These are phyloP conservation scores for Troilus luridus DNA, from an alignment of 2,888 invertebrate genomes.

Conservation along the genomic window DNA sequence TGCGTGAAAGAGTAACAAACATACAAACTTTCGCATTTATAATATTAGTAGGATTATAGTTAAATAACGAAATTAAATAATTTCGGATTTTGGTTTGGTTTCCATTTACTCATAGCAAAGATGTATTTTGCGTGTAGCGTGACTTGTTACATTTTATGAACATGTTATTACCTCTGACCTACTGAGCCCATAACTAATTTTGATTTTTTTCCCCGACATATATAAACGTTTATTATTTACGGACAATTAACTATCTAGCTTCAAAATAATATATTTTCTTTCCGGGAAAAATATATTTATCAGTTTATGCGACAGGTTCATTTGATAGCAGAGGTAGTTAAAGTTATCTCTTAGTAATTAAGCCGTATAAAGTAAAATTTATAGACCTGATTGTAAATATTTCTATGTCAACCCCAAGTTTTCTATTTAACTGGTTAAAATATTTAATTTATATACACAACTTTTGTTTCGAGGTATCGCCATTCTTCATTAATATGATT, in stretches of 20 bases:
- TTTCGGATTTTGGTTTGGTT: too few relatives aligned
- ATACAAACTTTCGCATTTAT: too few relatives aligned
- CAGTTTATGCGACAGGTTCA: neutral
- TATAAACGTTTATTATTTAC: neutral
- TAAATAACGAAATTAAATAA: too few relatives aligned
- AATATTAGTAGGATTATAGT: too few relatives aligned
- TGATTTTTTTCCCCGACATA: neutral
- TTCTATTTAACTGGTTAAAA: neutral
- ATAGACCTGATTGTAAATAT: neutral
- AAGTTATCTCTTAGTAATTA: neutral
- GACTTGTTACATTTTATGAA: neutral
- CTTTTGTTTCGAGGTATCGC: neutral
- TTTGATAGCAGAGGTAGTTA: neutral
- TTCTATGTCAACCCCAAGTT: neutral
- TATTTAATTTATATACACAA: neutral
- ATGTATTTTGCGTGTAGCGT: neutral
- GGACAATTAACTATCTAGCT: neutral
- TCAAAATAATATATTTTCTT: neutral
- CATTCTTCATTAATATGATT: neutral
- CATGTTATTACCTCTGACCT: neutral
- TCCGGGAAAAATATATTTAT: neutral
- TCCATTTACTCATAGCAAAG: too few relatives aligned
- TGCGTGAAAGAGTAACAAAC: too few relatives aligned
- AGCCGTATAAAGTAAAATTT: neutral
- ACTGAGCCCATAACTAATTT: neutral